Conservation (phyloP, 2,113 vertebrate species). For the Trematomus loennbergii region DNA sequence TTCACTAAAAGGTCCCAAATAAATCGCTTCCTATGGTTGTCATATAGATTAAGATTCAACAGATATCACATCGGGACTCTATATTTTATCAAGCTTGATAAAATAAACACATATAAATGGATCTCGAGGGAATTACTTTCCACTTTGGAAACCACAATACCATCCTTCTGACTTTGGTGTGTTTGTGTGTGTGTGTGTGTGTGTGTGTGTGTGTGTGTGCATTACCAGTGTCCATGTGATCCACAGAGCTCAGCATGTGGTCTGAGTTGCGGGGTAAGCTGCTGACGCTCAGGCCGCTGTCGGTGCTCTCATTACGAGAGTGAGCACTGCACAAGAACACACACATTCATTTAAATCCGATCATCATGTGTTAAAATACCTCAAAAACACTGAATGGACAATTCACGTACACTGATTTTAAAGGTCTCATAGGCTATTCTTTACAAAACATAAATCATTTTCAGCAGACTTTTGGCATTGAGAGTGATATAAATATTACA, state of each 20-base stretch:
- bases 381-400: neutral
- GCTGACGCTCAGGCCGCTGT: constrained; percentile 95
- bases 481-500: no score
- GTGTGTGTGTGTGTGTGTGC: constrained; percentile 12
- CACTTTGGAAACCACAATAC: neutral
- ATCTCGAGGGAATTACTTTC: neutral
- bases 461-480: no score
- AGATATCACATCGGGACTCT: neutral
- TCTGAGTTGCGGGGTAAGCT: constrained; percentile 94
- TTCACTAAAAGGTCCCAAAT: neutral
- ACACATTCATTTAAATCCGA: neutral
- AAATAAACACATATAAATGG: neutral
- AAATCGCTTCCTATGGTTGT: neutral
- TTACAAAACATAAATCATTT: no score
- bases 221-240: constrained; percentile 96
- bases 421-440: no score
- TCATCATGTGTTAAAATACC: constrained; percentile 3
- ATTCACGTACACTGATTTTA: no score
- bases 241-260: constrained; percentile 94
- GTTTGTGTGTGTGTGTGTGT: neutral
- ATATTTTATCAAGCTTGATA: neutral
- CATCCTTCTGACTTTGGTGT: neutral
- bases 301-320: constrained; percentile 95
- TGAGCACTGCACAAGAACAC: constrained; percentile 85
- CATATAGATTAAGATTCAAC: neutral